These are phyloP conservation scores for Amniataba percoides DNA, from an alignment of 2,797 vertebrate genomes.

Conservation along the genomic window DNA sequence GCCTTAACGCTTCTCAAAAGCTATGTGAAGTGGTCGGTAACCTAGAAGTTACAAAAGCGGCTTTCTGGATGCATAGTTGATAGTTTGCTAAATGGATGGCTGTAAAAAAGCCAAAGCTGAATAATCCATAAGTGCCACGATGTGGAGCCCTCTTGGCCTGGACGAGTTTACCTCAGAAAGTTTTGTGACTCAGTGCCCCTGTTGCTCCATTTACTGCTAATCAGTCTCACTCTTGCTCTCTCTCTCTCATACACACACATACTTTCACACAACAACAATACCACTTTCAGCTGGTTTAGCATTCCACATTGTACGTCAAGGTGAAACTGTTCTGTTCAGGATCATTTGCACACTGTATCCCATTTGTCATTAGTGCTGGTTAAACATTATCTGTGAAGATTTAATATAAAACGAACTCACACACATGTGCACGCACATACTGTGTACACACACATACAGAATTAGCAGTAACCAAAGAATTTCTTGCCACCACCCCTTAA, in stretches of 20 bases:
- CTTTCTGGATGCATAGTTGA: constrained; percentile 9
- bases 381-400: constrained; percentile 71
- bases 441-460: background rate
- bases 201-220: constrained; percentile 77
- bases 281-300: constrained; percentile 48
- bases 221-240: constrained; percentile 68
- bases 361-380: constrained; percentile 62
- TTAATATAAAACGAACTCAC: constrained; percentile 26
- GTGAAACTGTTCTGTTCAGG: constrained; percentile 70
- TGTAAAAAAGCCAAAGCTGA: constrained; percentile 14
- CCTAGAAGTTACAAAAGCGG: constrained; percentile 16
- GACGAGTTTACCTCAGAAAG: constrained; percentile 53
- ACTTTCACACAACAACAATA: constrained; percentile 12
- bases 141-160: constrained; percentile 55
- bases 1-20: constrained; percentile 16
- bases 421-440: background rate
- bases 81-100: background rate
- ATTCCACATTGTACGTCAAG: constrained; percentile 70
- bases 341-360: constrained; percentile 31
- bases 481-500: background rate
- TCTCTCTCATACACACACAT: constrained; percentile 41
- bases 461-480: background rate
- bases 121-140: constrained; percentile 47
- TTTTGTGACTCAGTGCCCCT: constrained; percentile 65
- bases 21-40: constrained; percentile 10